A percentile compares a stretch with the other conserved stretches of the same genome.
phyloP scores from a whole-genome alignment of 2,113 vertebrate genomes.

The Phylloscopus whistleri region DNA sequence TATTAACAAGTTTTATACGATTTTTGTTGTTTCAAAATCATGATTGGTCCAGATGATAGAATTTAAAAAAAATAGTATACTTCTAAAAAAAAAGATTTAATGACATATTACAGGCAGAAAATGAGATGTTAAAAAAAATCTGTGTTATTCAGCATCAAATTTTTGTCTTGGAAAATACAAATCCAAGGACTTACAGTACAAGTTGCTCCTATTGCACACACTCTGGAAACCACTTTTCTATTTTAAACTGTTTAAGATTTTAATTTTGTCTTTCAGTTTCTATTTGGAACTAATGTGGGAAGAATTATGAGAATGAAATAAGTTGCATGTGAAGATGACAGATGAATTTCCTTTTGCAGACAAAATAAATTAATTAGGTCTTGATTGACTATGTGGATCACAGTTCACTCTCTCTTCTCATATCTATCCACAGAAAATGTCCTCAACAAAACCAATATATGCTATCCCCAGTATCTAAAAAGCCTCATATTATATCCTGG shows the following conservation, averaged over 20 bases:
- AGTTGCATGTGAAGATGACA: neutral
- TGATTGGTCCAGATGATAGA: neutral
- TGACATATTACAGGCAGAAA: neutral
- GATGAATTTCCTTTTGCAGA: neutral
- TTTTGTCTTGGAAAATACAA: neutral
- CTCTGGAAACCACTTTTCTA: neutral
- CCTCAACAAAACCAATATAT: neutral
- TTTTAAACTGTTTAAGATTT: neutral
- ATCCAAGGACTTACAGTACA: neutral
- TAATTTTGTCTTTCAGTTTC: neutral
- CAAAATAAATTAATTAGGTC: neutral
- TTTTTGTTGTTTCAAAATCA: neutral
- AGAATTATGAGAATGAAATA: neutral
- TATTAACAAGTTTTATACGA: neutral
- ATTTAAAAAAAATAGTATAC: neutral
- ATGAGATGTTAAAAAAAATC: neutral
- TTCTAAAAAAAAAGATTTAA: neutral
- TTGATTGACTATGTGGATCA: neutral
- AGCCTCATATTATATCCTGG: neutral
- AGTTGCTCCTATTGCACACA: neutral
- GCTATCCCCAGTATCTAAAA: neutral
- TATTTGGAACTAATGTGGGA: neutral
- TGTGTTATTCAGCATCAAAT: neutral
- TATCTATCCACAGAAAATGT: neutral
- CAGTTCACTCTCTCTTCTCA: neutral